Conservation (phyloP, 2,797 vertebrate species). For the Anomalospiza imberbis region DNA sequence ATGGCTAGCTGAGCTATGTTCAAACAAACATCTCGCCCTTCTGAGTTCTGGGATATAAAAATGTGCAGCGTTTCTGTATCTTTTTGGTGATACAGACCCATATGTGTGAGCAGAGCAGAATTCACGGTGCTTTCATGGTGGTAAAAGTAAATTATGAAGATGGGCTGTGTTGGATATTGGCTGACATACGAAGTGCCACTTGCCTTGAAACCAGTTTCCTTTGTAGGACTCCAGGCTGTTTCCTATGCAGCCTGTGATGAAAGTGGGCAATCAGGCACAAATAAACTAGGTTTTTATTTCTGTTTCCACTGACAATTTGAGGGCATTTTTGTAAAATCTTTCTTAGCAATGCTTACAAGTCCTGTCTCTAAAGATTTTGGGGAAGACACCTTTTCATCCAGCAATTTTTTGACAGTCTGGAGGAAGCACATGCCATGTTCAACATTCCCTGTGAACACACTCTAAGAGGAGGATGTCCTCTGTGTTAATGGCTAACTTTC, state of each 20-base stretch:
- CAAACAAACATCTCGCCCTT: background rate
- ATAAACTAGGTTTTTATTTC: background rate
- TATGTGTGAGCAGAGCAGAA: background rate
- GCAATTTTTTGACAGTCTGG: background rate
- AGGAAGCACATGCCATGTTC: background rate
- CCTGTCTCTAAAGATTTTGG: background rate
- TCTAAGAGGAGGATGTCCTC: background rate
- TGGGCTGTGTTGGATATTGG: background rate
- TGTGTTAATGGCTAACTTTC: background rate
- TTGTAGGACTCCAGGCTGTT: background rate
- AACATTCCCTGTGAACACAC: background rate
- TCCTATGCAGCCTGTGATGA: background rate
- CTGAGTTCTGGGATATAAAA: background rate
- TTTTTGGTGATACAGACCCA: background rate
- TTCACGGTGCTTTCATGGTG: background rate
- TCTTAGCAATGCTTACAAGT: background rate
- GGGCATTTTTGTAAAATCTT: background rate
- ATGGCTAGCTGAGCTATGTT: background rate
- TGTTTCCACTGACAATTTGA: background rate
- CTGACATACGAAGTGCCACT: rapidly evolving
- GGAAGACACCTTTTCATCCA: background rate
- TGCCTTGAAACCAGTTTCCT: background rate
- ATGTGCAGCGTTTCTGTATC: background rate
- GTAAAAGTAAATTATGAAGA: background rate
- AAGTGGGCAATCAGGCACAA: background rate